A percentile compares a stretch with the other conserved stretches of the same genome.
phyloP scores from a whole-genome alignment of 1,140 invertebrate genomes.

The Luehdorfia chinensis region DNA sequence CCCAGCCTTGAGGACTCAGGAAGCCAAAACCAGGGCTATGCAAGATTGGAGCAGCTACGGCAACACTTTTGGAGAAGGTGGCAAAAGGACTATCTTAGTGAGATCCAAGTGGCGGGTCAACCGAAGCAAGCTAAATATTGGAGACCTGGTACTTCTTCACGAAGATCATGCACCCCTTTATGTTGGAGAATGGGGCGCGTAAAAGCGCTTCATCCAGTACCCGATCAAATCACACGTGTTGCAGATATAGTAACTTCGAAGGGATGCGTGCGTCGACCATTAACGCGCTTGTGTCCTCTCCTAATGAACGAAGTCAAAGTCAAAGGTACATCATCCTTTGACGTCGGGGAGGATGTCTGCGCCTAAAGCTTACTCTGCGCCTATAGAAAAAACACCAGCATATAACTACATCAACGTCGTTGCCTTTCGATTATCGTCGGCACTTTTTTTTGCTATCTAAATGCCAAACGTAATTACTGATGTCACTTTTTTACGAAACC shows the following conservation, averaged over 20 bases:
- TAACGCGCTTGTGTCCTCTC: constrained; percentile 25
- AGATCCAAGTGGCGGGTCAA: constrained; percentile 1
- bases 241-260: constrained; percentile 29
- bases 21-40: constrained; percentile 1
- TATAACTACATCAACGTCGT: too few relatives aligned
- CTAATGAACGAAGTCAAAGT: too few relatives aligned
- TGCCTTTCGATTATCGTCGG: too few relatives aligned
- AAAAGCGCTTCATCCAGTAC: constrained; percentile 21
- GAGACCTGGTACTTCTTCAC: not conserved
- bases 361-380: too few relatives aligned
- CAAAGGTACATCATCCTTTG: not conserved
- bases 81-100: not conserved
- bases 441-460: too few relatives aligned
- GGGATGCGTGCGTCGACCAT: constrained; percentile 20
- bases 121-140: not conserved
- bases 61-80: not conserved
- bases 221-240: constrained; percentile 31
- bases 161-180: not conserved
- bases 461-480: too few relatives aligned
- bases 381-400: too few relatives aligned
- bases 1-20: not conserved
- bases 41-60: not conserved
- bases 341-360: too few relatives aligned
- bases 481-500: too few relatives aligned
- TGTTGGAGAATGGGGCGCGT: not conserved